phyloP scores from a whole-genome alignment of 2,113 vertebrate species.

The Coregonus clupeaformis region DNA sequence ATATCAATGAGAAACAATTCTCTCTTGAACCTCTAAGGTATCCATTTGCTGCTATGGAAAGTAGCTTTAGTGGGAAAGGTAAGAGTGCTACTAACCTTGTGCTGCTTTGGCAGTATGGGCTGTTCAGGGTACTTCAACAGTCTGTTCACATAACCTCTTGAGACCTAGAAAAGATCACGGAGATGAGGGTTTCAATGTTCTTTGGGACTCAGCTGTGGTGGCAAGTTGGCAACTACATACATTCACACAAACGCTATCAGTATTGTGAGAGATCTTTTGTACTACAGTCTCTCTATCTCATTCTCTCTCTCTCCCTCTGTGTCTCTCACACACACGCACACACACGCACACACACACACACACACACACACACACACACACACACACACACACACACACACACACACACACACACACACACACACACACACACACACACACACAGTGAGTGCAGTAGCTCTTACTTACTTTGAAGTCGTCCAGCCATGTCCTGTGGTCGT shows the following conservation, averaged over 20 bases:
- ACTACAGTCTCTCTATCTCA: no score
- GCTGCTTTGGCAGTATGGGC: neutral
- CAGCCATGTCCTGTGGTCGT: conserved; percentile 28
- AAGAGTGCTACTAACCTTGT: neutral
- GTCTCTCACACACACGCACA: no score
- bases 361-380: neutral
- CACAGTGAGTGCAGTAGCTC: neutral
- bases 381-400: neutral
- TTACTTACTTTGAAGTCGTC: conserved; percentile 22
- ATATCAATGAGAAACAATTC: no score
- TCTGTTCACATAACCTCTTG: conserved; percentile 20
- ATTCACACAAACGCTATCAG: no score
- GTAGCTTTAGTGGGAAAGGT: neutral
- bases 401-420: no score
- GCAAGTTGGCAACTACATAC: neutral
- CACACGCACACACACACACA: no score
- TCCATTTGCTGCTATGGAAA: no score
- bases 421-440: no score
- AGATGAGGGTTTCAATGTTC: neutral
- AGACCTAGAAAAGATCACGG: conserved; percentile 14
- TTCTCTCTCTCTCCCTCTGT: neutral
- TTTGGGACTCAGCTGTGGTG: neutral
- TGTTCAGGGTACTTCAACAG: conserved; percentile 21
- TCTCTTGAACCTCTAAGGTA: no score
- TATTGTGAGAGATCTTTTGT: no score